Evolutionary conservation across 2,797 vertebrate species (phyloP), one percentile per base, ranked within the genome.

Genomic region (Betta splendens): DNA sequence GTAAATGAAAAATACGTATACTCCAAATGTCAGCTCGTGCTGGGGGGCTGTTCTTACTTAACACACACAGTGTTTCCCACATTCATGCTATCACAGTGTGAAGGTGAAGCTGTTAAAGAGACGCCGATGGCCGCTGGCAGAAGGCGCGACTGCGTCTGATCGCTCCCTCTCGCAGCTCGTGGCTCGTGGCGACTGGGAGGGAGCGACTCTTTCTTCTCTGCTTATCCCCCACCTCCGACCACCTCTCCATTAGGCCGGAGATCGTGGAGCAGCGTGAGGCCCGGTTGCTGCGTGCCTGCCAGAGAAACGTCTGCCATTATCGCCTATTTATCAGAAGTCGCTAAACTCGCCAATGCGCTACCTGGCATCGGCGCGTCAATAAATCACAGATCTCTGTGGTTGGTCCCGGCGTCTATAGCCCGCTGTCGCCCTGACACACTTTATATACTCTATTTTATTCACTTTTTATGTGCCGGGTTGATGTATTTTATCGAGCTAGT

Each of bases 401-500:
- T 70, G 46, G 72, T 77, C 75, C 72, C 38, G 55, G 68, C 75
- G 81, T 76, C 74, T 75, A 57, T 72, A 72, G 78, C 77, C 79
- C 77, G 73, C 67, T 66, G 58, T 60, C 52, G 29, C 77, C 69
- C 75, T 76, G 76, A 80, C 76, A 83, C 73, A 77, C 73, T 83
- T 86, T 86, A 86, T 80, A 83, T 67, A 81, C 74, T 79, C 59
- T 7, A 13, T 88, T 89, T 87, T 85, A 86, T 86, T 83, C 81
- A 74, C 77, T 81, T 86, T 88, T 88, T 85, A 88, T 85, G 78
- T 60, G 73, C 56, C 9, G 68, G 75, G 70, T 85, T 85, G 85
- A 89, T 86, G 80, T 79, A 80, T 87, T 89, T 86, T 89, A 88
- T 90, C 11, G 84, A 83, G 82, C 84, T 84, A 84, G 80, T 90